Conservation (phyloP, 2,888 invertebrate species). For the Brachylomia viminalis region DNA sequence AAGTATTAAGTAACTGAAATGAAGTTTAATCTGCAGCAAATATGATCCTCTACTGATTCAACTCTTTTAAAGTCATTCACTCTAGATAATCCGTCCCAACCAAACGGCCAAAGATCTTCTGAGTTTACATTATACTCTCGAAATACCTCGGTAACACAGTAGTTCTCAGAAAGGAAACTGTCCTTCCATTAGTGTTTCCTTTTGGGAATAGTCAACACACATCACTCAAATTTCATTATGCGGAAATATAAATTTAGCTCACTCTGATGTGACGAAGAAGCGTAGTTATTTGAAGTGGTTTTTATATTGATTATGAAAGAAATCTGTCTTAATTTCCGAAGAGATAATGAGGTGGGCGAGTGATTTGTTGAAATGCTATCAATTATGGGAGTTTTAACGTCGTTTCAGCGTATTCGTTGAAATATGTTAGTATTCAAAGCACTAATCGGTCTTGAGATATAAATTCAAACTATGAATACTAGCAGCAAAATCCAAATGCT, state of each 20-base stretch:
- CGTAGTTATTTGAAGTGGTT: conserved; percentile 54
- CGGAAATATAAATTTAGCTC: conserved; percentile 76
- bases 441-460: not conserved
- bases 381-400: not conserved
- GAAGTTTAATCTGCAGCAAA: not conserved
- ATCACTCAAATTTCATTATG: conserved; percentile 76
- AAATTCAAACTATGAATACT: not conserved
- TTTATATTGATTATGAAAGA: conserved; percentile 62
- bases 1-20: not conserved
- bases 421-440: not conserved
- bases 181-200: conserved; percentile 79
- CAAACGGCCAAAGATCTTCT: conserved; percentile 34
- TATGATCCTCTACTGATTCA: not conserved
- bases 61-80: conserved; percentile 6
- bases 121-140: conserved; percentile 64
- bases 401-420: not conserved
- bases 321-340: conserved; percentile 28
- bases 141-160: conserved; percentile 71
- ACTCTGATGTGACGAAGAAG: conserved; percentile 59
- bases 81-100: conserved; percentile 8
- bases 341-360: conserved; percentile 18
- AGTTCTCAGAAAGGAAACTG: conserved; percentile 78
- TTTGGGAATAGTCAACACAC: conserved; percentile 73
- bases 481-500: not conserved
- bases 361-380: conserved; percentile 40